Conservation (phyloP, 2,113 vertebrate species). For the Helogale parvula region DNA sequence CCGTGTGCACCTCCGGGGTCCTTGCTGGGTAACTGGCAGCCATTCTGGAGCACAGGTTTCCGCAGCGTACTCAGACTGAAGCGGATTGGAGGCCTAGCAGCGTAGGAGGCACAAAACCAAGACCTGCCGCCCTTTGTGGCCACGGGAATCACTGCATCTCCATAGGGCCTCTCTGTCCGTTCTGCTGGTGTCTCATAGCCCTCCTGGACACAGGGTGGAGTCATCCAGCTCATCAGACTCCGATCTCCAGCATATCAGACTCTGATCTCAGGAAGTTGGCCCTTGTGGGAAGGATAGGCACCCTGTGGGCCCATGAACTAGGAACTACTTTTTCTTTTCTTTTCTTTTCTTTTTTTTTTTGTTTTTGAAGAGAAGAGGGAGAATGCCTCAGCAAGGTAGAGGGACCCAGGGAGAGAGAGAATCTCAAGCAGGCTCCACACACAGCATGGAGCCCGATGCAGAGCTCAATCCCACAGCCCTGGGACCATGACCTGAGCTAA, state of each 20-base stretch:
- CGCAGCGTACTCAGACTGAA: background rate
- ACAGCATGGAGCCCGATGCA: too few relatives aligned
- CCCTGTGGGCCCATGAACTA: background rate
- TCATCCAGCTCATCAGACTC: background rate
- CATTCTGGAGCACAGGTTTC: background rate
- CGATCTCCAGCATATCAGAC: conserved; percentile 24
- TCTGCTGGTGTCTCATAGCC: background rate
- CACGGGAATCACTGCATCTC: background rate
- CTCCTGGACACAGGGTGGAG: background rate
- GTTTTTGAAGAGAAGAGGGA: too few relatives aligned
- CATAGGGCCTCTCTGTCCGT: background rate
- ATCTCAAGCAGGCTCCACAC: too few relatives aligned
- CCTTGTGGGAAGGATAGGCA: background rate
- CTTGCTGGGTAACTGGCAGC: background rate
- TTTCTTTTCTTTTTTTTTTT: background rate
- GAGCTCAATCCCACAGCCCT: too few relatives aligned
- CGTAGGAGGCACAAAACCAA: background rate
- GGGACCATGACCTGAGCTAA: too few relatives aligned
- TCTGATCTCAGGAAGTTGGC: conserved; percentile 31
- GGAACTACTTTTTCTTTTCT: background rate
- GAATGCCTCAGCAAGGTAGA: too few relatives aligned
- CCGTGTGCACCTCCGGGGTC: accelerated
- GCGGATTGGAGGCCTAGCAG: background rate
- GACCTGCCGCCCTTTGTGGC: background rate
- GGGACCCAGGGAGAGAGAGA: too few relatives aligned